phyloP scores from a whole-genome alignment of 2,113 vertebrate species.

The Hymenochirus boettgeri region DNA sequence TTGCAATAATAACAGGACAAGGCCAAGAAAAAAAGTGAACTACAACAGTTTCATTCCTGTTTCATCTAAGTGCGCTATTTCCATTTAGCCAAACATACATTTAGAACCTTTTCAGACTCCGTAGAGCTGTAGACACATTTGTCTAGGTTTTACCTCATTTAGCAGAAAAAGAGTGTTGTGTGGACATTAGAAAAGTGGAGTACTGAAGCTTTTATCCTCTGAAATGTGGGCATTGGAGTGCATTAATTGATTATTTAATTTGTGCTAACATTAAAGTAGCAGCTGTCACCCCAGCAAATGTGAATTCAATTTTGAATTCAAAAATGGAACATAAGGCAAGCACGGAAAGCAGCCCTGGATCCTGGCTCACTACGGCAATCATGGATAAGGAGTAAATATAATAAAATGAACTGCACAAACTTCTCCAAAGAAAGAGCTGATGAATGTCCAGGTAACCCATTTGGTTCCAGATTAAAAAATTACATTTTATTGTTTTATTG shows the following conservation, averaged over 20 bases:
- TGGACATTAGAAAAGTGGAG: slow-evolving; percentile 15
- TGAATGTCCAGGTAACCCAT: no score
- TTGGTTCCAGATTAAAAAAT: no score
- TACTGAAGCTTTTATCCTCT: not conserved
- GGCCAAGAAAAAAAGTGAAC: not conserved
- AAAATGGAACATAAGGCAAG: not conserved
- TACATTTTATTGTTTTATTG: no score
- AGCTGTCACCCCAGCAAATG: slow-evolving; percentile 35
- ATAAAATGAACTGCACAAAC: no score
- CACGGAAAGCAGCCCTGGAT: no score
- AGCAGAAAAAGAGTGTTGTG: slow-evolving; percentile 17
- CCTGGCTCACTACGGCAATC: no score
- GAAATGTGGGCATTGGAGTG: slow-evolving; percentile 31
- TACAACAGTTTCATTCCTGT: not conserved
- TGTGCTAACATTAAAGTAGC: slow-evolving; percentile 35
- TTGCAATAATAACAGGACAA: no score
- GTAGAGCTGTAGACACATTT: slow-evolving; percentile 1
- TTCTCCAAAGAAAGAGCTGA: no score
- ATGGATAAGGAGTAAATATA: no score
- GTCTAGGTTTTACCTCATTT: slow-evolving; percentile 25
- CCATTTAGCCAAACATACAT: slow-evolving; percentile 13
- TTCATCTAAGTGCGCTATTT: not conserved
- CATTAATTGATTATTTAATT: slow-evolving; percentile 35
- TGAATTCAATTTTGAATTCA: slow-evolving; percentile 27
- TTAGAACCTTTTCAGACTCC: not conserved